Conservation (phyloP, 2,113 vertebrate species). For the Pelusios castaneus region DNA sequence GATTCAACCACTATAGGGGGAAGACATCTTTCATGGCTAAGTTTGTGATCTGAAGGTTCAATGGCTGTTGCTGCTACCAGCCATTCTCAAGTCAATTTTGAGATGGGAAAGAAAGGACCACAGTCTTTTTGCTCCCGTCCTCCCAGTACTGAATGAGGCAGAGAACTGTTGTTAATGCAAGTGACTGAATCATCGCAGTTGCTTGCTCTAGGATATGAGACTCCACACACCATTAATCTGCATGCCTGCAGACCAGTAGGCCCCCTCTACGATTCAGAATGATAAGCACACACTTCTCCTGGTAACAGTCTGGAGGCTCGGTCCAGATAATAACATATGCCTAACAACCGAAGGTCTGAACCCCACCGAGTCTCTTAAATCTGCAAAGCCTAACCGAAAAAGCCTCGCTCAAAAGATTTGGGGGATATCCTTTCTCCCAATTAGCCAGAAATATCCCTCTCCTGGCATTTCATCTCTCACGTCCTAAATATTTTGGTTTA, state of each 20-base stretch:
- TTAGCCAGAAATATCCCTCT: not conserved
- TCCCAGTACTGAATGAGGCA: not conserved
- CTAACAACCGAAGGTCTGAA: not conserved
- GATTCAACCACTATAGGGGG: not conserved
- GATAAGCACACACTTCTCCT: not conserved
- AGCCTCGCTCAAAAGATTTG: not conserved
- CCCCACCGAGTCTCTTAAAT: rapidly evolving
- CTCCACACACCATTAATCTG: not conserved
- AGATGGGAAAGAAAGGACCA: not conserved
- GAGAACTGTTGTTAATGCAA: not conserved
- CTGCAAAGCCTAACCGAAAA: not conserved
- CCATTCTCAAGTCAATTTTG: not conserved
- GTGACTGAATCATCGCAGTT: not conserved
- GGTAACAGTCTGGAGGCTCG: not conserved
- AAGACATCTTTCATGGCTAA: not conserved
- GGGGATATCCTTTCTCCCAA: not conserved
- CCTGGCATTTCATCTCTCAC: not conserved
- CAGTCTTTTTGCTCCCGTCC: not conserved
- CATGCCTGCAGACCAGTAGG: not conserved
- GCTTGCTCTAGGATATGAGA: not conserved
- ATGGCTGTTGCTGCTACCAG: not conserved
- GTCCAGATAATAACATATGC: rapidly evolving
- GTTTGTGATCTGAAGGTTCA: conserved; percentile 3
- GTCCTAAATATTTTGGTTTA: not conserved
- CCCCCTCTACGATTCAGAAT: not conserved